Evolutionary conservation across 1,140 invertebrate species (phyloP).

Genomic region (Papilio glaucus): DNA sequence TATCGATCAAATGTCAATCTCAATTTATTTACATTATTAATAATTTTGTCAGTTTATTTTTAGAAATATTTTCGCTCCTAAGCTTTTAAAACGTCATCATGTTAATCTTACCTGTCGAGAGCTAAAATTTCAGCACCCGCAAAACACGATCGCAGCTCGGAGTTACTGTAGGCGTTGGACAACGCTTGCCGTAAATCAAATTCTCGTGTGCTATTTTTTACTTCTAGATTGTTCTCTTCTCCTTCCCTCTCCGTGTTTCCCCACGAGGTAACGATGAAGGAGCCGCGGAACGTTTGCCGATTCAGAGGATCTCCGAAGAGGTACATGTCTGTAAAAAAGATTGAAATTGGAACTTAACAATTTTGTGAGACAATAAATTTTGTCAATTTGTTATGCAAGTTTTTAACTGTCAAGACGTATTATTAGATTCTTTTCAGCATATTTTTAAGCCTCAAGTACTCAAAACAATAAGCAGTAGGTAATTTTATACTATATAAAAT

Average conservation of each 20-base stretch:
- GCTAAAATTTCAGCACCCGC: slow-evolving; percentile 88
- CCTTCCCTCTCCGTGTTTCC: slow-evolving; percentile 37
- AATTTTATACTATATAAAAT: no score
- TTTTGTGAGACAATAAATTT: no score
- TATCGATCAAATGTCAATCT: no score
- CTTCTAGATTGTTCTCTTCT: slow-evolving; percentile 71
- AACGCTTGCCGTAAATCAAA: slow-evolving; percentile 89
- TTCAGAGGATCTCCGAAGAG: slow-evolving; percentile 89
- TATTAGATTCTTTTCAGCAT: no score
- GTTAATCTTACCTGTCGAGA: slow-evolving; percentile 88
- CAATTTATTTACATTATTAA: no score
- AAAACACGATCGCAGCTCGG: slow-evolving; percentile 87
- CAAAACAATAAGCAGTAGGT: no score
- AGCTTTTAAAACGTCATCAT: neutral
- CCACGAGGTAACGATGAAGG: slow-evolving; percentile 88
- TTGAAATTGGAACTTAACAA: neutral
- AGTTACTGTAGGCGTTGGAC: slow-evolving; percentile 89
- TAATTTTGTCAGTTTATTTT: no score
- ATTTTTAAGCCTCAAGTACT: no score
- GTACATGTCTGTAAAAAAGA: slow-evolving; percentile 89
- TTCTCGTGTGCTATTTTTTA: slow-evolving; percentile 73
- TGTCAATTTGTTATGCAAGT: no score
- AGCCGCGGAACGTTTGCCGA: slow-evolving; percentile 91
- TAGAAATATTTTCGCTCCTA: no score
- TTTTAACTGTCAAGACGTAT: no score